Percentiles rank a stretch among this genome's conserved stretches.
Evolutionary conservation across 2,888 invertebrate genomes (phyloP).

Genomic region (Teinopalpus imperialis): DNA sequence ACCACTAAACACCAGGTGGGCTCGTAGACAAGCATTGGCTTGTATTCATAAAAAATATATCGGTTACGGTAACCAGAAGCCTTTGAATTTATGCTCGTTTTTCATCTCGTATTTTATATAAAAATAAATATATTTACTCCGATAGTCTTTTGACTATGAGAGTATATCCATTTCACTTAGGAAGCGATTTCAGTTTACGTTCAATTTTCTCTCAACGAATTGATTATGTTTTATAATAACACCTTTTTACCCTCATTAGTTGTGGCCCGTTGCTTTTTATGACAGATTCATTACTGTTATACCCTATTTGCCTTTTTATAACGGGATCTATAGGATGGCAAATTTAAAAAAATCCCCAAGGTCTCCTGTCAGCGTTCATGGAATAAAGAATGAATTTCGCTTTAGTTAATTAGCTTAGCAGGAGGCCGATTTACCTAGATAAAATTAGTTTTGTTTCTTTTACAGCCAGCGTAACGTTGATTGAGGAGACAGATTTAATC

Average conservation of each 20-base stretch:
- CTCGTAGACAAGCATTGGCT: too few species aligned
- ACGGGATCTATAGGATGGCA: constrained; percentile 49
- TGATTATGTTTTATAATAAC: constrained; percentile 51
- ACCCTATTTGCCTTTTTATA: constrained; percentile 44
- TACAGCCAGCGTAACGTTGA: too few species aligned
- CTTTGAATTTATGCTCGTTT: too few species aligned
- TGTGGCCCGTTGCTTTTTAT: constrained; percentile 54
- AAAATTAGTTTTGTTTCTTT: constrained; percentile 23
- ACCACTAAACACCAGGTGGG: too few species aligned
- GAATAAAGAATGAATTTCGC: constrained; percentile 47
- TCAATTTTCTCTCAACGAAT: constrained; percentile 36
- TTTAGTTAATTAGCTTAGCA: constrained; percentile 59
- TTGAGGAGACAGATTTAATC: too few species aligned
- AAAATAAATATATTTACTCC: too few species aligned
- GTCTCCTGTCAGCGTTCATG: constrained; percentile 31
- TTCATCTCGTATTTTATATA: too few species aligned
- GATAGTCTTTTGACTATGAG: too few species aligned
- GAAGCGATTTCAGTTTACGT: background rate
- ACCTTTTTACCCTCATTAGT: constrained; percentile 53
- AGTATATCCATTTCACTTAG: too few species aligned
- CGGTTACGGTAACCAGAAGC: too few species aligned
- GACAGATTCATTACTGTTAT: constrained; percentile 52
- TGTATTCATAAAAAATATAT: too few species aligned
- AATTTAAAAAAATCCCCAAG: constrained; percentile 48
- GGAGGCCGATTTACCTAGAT: constrained; percentile 18